These are phyloP conservation scores for Drosophila fulvimacula DNA, from an alignment of 2,888 invertebrate species.

Conservation along the genomic window DNA sequence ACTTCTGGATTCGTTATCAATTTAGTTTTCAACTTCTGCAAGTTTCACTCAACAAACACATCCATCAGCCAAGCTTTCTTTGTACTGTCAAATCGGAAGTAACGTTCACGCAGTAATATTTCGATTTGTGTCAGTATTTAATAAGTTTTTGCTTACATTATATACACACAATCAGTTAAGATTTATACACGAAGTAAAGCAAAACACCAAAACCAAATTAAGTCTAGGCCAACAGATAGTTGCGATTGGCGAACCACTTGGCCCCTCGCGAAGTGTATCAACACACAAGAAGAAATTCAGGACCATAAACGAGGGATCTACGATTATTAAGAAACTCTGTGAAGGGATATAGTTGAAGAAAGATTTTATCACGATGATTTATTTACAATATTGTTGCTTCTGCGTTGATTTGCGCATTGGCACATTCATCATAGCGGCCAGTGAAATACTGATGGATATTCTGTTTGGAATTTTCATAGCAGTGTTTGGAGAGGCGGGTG, in stretches of 20 bases:
- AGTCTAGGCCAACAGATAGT: background rate
- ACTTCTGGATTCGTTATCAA: no score
- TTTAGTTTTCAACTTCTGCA: background rate
- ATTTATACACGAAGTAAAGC: slow-evolving; percentile 5
- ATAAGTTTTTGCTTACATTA: slow-evolving; percentile 14
- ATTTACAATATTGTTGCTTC: slow-evolving; percentile 58
- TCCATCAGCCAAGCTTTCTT: slow-evolving; percentile 11
- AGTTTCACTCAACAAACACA: background rate
- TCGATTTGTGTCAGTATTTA: slow-evolving; percentile 10
- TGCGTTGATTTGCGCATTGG: slow-evolving; percentile 65
- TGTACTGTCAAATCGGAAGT: slow-evolving; percentile 15
- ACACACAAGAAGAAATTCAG: background rate
- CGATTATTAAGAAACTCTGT: background rate
- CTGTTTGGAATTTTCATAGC: slow-evolving; percentile 34
- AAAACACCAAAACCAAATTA: slow-evolving; percentile 7
- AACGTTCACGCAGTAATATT: background rate
- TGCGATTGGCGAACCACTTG: background rate
- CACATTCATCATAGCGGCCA: slow-evolving; percentile 27
- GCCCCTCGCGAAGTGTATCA: background rate
- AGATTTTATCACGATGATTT: slow-evolving; percentile 52
- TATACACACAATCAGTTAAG: slow-evolving; percentile 3
- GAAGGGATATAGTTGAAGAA: background rate
- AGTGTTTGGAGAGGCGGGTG: slow-evolving; percentile 60
- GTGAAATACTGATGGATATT: slow-evolving; percentile 53
- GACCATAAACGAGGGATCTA: background rate